These are phyloP conservation scores for Odontocerum albicorne DNA, from an alignment of 2,888 invertebrate genomes.

Conservation along the genomic window DNA sequence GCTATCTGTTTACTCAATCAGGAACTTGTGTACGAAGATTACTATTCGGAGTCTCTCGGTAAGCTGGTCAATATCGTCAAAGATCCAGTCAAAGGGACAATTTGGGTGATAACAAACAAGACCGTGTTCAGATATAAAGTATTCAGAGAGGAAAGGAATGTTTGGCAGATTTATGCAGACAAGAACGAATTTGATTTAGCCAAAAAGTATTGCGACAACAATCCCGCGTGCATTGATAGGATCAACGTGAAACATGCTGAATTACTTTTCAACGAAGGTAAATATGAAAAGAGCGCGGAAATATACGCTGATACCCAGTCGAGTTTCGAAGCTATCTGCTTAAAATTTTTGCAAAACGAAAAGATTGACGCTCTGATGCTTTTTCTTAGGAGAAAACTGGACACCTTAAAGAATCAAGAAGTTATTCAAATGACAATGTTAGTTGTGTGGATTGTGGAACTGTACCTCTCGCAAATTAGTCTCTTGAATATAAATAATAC, in stretches of 20 bases:
- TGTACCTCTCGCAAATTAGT: slow-evolving; percentile 89
- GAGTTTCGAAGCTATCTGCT: slow-evolving; percentile 91
- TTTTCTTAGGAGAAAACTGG: slow-evolving; percentile 83
- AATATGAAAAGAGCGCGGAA: slow-evolving; percentile 82
- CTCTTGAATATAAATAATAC: slow-evolving; percentile 50
- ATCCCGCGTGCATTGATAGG: slow-evolving; percentile 78
- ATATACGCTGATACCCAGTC: slow-evolving; percentile 88
- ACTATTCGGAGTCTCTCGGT: slow-evolving; percentile 78
- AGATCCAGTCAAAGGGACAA: slow-evolving; percentile 74
- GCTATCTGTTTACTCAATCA: slow-evolving; percentile 84
- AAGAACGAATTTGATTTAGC: slow-evolving; percentile 85
- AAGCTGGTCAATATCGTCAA: slow-evolving; percentile 77
- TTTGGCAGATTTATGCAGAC: slow-evolving; percentile 87
- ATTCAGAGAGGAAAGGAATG: slow-evolving; percentile 78
- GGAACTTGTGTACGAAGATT: slow-evolving; percentile 84
- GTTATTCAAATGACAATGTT: slow-evolving; percentile 90
- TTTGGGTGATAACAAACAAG: slow-evolving; percentile 87
- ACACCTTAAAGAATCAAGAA: slow-evolving; percentile 70
- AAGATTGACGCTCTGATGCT: slow-evolving; percentile 85
- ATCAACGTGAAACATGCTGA: slow-evolving; percentile 90
- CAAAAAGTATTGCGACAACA: slow-evolving; percentile 79
- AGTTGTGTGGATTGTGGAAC: slow-evolving; percentile 92
- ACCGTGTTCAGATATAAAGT: slow-evolving; percentile 86
- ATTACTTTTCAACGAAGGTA: slow-evolving; percentile 72
- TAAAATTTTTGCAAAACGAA: slow-evolving; percentile 83